A percentile compares a stretch with the other conserved stretches of the same genome.
These are phyloP conservation scores for Sebastolobus altivelis DNA, from an alignment of 2,797 vertebrate genomes.

Conservation along the genomic window DNA sequence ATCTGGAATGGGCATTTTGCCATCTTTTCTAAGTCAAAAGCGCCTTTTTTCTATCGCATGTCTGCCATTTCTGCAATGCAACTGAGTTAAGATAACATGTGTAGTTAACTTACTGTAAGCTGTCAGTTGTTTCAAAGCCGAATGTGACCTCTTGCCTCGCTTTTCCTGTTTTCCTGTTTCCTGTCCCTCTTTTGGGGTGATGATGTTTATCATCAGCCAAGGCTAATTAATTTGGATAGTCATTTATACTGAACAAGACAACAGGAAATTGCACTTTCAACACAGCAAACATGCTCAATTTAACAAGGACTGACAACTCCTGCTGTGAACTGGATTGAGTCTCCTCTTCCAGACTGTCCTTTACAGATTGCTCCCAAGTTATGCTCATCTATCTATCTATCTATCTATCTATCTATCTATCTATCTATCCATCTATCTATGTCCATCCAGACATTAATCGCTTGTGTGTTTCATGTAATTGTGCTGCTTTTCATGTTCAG, in stretches of 20 bases:
- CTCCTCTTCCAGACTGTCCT: slow-evolving; percentile 15
- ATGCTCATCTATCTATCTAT: background rate
- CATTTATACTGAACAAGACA: background rate
- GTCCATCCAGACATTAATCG: background rate
- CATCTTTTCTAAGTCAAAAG: too few species aligned
- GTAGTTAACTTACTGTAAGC: background rate
- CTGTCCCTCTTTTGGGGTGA: background rate
- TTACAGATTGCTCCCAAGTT: slow-evolving; percentile 26
- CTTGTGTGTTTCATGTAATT: background rate
- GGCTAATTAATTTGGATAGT: background rate
- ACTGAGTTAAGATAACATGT: background rate
- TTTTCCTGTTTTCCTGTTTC: background rate
- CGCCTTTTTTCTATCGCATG: background rate
- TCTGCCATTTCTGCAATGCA: background rate
- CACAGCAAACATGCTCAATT: background rate
- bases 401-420: background rate
- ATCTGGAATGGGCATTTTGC: slow-evolving; percentile 54
- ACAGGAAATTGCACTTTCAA: background rate
- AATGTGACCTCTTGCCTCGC: background rate
- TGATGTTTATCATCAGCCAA: background rate
- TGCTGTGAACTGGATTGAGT: background rate
- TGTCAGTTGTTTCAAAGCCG: background rate
- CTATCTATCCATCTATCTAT: background rate
- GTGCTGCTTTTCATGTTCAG: background rate
- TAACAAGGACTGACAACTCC: background rate